Evolutionary conservation across 2,113 vertebrate genomes (phyloP).

Genomic region (Indicator indicator): DNA sequence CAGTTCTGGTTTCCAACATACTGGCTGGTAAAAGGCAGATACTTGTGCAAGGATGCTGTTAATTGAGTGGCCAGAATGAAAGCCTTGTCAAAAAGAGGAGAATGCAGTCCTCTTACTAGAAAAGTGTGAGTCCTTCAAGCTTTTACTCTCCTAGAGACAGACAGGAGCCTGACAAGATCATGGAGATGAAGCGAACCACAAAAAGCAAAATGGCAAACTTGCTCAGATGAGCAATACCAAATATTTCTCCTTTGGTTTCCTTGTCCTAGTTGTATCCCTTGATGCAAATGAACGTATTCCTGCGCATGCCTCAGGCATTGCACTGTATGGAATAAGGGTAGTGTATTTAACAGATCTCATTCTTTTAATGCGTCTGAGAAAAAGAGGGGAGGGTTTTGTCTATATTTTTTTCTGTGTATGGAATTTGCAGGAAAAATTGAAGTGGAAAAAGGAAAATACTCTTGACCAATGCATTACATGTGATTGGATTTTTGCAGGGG

Average conservation of each 20-base stretch:
- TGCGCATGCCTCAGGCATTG: not conserved
- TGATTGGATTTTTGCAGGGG: not conserved
- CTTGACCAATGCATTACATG: not conserved
- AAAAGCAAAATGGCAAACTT: not conserved
- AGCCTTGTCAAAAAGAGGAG: not conserved
- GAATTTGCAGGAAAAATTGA: constrained; percentile 8
- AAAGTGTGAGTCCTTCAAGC: not conserved
- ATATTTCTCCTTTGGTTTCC: not conserved
- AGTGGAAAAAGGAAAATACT: not conserved
- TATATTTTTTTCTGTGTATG: not conserved
- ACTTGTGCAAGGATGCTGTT: not conserved
- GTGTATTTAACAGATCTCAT: not conserved
- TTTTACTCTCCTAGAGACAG: not conserved
- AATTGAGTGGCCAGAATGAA: not conserved
- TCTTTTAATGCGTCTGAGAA: not conserved
- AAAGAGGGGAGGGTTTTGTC: not conserved
- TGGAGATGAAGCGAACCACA: not conserved
- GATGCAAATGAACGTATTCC: not conserved
- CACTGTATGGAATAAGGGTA: not conserved
- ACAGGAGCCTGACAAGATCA: not conserved
- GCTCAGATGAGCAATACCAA: not conserved
- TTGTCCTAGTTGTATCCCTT: not conserved
- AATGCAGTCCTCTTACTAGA: not conserved
- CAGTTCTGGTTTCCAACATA: not conserved
- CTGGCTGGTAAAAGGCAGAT: not conserved